These are phyloP conservation scores for Pangasius mekongensis DNA, from an alignment of 2,797 vertebrate species.

Conservation along the genomic window DNA sequence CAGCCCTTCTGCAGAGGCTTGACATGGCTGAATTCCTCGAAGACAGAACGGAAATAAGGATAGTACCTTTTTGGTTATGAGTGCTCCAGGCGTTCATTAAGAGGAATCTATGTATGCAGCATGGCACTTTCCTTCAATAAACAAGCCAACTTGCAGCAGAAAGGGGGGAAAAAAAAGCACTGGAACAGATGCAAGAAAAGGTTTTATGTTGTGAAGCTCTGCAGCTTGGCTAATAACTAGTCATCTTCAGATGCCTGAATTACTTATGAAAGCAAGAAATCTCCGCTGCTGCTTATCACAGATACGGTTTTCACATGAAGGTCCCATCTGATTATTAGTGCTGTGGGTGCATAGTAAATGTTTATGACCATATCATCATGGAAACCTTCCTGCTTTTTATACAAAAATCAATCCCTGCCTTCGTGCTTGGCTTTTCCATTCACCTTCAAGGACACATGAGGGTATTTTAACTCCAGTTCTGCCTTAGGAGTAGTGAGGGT, in stretches of 20 bases:
- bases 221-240: not conserved
- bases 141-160: not conserved
- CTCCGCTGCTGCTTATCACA: not conserved
- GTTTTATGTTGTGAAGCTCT: not conserved
- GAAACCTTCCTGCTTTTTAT: not conserved
- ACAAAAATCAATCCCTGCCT: not conserved
- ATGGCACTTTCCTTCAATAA: not conserved
- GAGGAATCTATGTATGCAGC: constrained; percentile 8
- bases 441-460: not conserved
- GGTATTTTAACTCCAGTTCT: not conserved
- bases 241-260: not conserved
- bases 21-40: constrained; percentile 36
- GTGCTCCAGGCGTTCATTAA: not conserved
- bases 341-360: not conserved
- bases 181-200: not conserved
- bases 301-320: not conserved
- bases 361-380: not conserved
- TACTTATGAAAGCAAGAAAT: not conserved
- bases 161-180: not conserved
- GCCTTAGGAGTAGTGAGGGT: not conserved
- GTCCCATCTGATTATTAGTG: not conserved
- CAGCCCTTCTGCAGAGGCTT: constrained; percentile 10
- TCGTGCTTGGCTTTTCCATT: not conserved
- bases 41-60: constrained; percentile 20
- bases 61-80: constrained; percentile 3